Evolutionary conservation across 2,113 vertebrate species (phyloP).

Genomic region (cattle (Bos taurus)): DNA sequence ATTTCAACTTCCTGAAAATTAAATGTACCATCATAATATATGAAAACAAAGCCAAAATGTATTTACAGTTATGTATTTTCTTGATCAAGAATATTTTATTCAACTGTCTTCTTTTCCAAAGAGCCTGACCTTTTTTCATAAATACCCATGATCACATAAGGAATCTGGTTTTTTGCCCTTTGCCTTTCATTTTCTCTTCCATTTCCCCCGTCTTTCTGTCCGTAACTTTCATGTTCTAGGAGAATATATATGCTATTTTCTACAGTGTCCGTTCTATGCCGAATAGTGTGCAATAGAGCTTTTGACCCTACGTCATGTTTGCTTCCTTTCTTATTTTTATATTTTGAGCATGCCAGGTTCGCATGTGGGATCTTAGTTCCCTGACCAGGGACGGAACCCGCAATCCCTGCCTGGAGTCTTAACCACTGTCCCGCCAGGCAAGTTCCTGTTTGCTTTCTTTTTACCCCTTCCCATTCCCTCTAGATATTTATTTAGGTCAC

Average conservation of each 20-base stretch:
- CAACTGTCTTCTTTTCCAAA: not conserved
- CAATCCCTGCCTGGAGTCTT: not conserved
- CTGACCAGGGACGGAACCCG: not conserved
- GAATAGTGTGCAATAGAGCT: not conserved
- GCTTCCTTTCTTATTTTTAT: not conserved
- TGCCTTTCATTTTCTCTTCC: not conserved
- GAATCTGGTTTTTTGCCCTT: not conserved
- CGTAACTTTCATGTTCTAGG: not conserved
- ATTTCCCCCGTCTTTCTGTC: not conserved
- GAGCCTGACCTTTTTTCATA: not conserved
- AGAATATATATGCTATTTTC: not conserved
- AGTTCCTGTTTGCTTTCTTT: not conserved
- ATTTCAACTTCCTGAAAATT: not conserved
- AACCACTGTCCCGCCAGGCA: not conserved
- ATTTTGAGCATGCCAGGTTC: not conserved
- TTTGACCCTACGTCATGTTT: not conserved
- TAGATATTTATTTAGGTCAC: not conserved
- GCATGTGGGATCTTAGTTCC: not conserved
- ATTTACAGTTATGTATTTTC: not conserved
- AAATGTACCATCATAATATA: not conserved
- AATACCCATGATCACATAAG: not conserved
- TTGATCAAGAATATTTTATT: not conserved
- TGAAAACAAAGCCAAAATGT: not conserved
- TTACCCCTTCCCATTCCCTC: not conserved
- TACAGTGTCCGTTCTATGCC: not conserved